Base-by-base conservation (phyloP, 2,113 vertebrate species). In the Pelusios castaneus region DNA sequence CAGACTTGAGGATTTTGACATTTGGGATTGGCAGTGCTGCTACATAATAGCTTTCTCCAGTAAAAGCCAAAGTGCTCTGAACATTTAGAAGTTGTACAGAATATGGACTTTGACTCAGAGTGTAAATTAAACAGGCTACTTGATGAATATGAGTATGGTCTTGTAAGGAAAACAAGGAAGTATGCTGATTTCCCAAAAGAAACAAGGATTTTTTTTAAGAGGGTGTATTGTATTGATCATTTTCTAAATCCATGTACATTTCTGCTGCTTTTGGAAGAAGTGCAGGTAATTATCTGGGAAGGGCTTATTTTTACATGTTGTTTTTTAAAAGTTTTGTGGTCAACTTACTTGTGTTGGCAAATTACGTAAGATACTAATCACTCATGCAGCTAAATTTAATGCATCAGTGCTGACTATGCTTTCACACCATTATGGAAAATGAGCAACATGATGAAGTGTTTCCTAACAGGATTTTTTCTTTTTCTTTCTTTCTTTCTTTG, bases 361-460 rank as follows among this genome's bases (percentile, higher is more conserved):
- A 24, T 87, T 93, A 38, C 4, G 19, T n/a, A 70, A 75, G 41
- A 45, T 94, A 80, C 84, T 43, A 54, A 2, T 6, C 77, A 85
- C 80, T 51, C 3, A 1, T 67, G 55, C 77, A 73, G 86, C 86
- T 86, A 85, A 88, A 82, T 89, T 60, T 41, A 85, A 81, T 34
- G 34, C 63, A 70, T 70, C n/a, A 85, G 47, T 58, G 94, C 91
- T 93, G 94, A 85, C 86, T 81, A 0, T 4, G 16, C 5, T 90
- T 91, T 73, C 77, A 77, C 60, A 84, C 52, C 60, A 82, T 70
- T 49, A 27, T 79, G 91, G 94, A 94, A 97, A 95, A 95, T 89
- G 70, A 95, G 77, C 52, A 55, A 27, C 81, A 43, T 90, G 89
- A 89, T 73, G 73, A 85, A 85, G 80, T 87, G 73, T 82, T 45